Evolutionary conservation across 2,113 vertebrate genomes (phyloP).

Genomic region (Astatoreochromis straeleni): DNA sequence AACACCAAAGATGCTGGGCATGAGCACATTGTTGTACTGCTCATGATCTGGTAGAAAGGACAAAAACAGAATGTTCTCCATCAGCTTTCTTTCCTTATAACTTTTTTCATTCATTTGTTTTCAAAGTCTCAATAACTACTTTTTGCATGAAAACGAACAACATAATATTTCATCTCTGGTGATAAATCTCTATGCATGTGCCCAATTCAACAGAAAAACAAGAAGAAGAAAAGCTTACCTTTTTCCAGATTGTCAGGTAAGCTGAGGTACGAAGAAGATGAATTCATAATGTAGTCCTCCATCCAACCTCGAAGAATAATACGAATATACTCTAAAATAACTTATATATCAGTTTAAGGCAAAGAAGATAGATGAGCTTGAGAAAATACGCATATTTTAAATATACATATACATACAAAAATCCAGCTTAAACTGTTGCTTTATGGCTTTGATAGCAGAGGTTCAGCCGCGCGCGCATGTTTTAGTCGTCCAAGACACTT

Average conservation of each 20-base stretch:
- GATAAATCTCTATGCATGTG: neutral
- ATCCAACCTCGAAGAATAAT: neutral
- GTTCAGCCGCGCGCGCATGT: neutral
- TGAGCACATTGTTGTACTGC: conserved; percentile 54
- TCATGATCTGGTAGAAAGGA: neutral
- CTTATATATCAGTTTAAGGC: neutral
- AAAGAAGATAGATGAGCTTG: neutral
- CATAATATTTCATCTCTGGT: neutral
- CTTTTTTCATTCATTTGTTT: neutral
- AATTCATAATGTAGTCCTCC: neutral
- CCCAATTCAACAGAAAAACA: neutral
- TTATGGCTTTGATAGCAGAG: neutral
- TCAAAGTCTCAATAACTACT: neutral
- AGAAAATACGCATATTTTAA: neutral
- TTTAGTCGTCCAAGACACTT: neutral
- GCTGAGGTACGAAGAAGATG: neutral
- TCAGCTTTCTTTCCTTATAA: neutral
- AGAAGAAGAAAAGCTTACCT: neutral
- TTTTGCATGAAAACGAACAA: neutral
- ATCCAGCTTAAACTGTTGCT: neutral
- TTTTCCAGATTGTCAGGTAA: neutral
- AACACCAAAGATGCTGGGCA: conserved; percentile 64
- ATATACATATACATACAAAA: neutral
- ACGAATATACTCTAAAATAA: neutral
- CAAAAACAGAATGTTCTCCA: neutral